These are phyloP conservation scores for Mesocricetus auratus DNA, from an alignment of 2,113 vertebrate species.

Conservation along the genomic window DNA sequence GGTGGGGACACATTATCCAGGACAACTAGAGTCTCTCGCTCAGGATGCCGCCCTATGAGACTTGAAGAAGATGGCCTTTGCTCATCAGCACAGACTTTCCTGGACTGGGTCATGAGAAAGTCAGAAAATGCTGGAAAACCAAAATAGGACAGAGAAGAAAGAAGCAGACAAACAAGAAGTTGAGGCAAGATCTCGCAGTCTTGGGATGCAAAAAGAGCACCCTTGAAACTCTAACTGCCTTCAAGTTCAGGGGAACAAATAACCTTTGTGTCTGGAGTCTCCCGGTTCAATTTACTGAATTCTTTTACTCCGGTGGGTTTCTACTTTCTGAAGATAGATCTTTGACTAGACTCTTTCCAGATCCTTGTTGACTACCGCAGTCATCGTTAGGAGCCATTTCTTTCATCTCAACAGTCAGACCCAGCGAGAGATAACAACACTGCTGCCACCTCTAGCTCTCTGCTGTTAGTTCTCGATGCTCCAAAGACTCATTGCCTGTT, in stretches of 20 bases:
- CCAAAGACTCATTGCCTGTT: neutral
- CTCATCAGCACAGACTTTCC: neutral
- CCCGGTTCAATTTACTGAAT: constrained; percentile 26
- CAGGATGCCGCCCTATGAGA: neutral
- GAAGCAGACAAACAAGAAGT: neutral
- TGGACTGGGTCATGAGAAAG: neutral
- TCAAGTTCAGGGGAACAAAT: neutral
- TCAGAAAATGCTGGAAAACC: neutral
- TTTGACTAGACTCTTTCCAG: constrained; percentile 1
- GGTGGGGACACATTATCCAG: neutral
- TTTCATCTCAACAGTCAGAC: neutral
- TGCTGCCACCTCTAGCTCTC: neutral
- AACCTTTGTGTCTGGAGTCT: neutral
- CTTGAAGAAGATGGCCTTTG: neutral
- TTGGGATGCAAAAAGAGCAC: neutral
- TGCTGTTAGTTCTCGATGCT: neutral
- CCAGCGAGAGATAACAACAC: neutral
- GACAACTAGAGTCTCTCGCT: neutral
- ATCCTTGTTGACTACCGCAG: neutral
- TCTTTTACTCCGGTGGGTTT: neutral
- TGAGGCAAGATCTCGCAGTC: neutral
- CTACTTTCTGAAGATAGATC: constrained; percentile 11
- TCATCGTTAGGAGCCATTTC: neutral
- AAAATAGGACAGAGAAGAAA: neutral
- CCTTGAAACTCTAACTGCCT: neutral